phyloP scores from a whole-genome alignment of 2,113 vertebrate species.

The Axis porcinus region DNA sequence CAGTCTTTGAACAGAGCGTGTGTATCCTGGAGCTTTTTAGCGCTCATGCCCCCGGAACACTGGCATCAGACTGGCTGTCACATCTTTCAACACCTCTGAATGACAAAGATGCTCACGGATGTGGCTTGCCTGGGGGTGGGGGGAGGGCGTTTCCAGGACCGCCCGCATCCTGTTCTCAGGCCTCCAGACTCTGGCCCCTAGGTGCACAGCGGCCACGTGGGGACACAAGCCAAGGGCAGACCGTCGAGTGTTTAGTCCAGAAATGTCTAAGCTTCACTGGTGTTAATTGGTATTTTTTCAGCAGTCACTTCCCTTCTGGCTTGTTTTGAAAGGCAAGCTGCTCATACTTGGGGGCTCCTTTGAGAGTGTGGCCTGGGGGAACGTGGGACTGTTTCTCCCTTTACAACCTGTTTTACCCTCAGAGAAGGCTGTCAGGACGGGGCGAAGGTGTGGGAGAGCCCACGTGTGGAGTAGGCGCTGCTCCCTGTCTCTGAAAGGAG shows the following conservation, averaged over 20 bases:
- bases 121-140: background rate
- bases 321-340: background rate
- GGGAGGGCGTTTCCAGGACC: background rate
- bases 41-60: background rate
- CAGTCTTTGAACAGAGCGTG: background rate
- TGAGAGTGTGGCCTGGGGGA: too few relatives aligned
- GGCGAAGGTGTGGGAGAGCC: background rate
- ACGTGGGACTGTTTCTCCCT: background rate
- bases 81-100: background rate
- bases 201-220: accelerated
- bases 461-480: accelerated
- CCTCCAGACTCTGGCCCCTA: background rate
- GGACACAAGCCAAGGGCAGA: background rate
- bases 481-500: background rate
- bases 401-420: background rate
- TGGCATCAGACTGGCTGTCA: background rate
- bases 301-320: background rate
- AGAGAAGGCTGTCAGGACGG: background rate
- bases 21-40: background rate
- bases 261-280: background rate
- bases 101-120: background rate
- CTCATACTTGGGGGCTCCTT: accelerated
- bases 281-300: background rate
- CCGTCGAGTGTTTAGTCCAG: background rate
- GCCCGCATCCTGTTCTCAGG: background rate